Percentiles rank a stretch among this genome's conserved stretches.
Evolutionary conservation across 2,113 vertebrate genomes (phyloP).

Genomic region (Chascanopsetta lugubris): DNA sequence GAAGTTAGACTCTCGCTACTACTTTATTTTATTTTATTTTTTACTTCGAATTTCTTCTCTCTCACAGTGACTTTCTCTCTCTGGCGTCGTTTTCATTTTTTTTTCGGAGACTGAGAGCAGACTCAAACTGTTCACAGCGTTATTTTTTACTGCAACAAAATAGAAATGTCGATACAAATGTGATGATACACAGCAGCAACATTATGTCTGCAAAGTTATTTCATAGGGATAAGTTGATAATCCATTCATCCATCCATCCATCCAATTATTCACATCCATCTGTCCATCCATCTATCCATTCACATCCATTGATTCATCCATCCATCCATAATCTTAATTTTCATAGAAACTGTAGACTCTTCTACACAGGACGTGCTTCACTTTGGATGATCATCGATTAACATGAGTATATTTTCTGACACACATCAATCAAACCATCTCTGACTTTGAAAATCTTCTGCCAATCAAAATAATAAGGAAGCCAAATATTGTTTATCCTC

Average conservation of each 20-base stretch:
- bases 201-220: background rate
- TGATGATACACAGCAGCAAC: background rate
- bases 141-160: background rate
- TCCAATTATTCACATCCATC: background rate
- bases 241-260: background rate
- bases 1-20: background rate
- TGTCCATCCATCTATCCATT: too few species aligned
- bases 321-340: too few species aligned
- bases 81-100: background rate
- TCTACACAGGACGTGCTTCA: background rate
- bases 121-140: background rate
- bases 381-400: too few species aligned
- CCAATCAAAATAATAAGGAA: background rate
- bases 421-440: background rate
- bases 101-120: conserved; percentile 15
- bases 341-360: background rate
- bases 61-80: background rate
- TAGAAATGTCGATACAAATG: background rate
- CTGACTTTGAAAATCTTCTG: background rate
- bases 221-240: too few species aligned
- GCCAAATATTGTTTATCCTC: background rate
- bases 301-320: background rate
- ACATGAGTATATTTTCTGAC: too few species aligned
- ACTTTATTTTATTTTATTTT: conserved; percentile 5
- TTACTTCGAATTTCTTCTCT: too few species aligned